phyloP scores from a whole-genome alignment of 1,140 invertebrate genomes.

The Lanistes nyassanus region DNA sequence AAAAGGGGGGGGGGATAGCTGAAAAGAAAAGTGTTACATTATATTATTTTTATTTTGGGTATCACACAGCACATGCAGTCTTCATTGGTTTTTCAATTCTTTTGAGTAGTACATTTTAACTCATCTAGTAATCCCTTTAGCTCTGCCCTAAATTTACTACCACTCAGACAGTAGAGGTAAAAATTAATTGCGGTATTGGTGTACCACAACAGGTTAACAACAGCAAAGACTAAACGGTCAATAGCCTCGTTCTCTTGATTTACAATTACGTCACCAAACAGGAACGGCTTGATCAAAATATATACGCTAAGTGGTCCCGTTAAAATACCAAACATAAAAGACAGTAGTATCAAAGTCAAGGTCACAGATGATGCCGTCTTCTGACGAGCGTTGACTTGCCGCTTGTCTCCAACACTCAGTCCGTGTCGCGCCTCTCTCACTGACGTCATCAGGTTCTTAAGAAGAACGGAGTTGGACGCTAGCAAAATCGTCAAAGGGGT shows the following conservation, averaged over 20 bases:
- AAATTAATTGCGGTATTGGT: too few species aligned
- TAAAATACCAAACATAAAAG: constrained; percentile 17
- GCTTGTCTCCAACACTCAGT: background rate
- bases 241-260: background rate
- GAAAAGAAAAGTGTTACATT: too few species aligned
- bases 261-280: too few species aligned
- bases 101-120: too few species aligned
- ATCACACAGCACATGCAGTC: too few species aligned
- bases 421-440: background rate
- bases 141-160: too few species aligned
- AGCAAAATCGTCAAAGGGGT: background rate
- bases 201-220: constrained; percentile 27
- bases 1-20: too few species aligned
- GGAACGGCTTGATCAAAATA: constrained; percentile 14
- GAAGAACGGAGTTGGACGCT: too few species aligned
- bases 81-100: too few species aligned
- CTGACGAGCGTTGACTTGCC: background rate
- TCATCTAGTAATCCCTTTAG: too few species aligned
- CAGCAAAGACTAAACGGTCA: constrained; percentile 1
- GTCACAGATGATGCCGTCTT: constrained; percentile 20
- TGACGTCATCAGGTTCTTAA: background rate
- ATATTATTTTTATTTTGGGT: too few species aligned
- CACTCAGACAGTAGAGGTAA: too few species aligned
- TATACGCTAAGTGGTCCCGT: constrained; percentile 26
- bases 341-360: constrained; percentile 10